Evolutionary conservation across 2,797 vertebrate species (phyloP), one percentile per base, ranked within the genome.

Genomic region (Notolepis coatsorum): DNA sequence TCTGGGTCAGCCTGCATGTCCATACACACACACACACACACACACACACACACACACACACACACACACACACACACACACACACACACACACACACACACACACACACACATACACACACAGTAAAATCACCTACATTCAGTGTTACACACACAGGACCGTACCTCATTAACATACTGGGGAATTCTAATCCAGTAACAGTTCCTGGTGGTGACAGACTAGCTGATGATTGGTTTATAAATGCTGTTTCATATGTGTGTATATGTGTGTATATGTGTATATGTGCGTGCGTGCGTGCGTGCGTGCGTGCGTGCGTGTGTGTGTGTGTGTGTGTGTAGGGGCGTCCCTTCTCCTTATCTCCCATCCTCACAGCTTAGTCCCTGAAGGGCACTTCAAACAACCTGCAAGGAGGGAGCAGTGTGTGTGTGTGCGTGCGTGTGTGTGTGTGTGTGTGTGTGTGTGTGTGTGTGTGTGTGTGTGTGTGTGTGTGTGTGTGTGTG

Each of bases 341-440:
- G 57, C 28, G 10, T 68, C 43, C 5, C 65, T 50, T 4, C 13
- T 61, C 27, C 53, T 88, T 91, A 91, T 91, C 89, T 85, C 58
- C 45, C 53, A 56, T 73, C 69, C 81, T 73, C 87, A 86, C 72
- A 70, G 66, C 77, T 78, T 75, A 68, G 77, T 71, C 81, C 73
- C 66, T 39, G 33, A 53, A 71, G 74, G 70, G 69, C 66, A 82
- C 89, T 89, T 90, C 84, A 91, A 86, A 90, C 81, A 73, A 64
- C 8, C 58, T 41, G 61, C 2, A 33, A 47, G 65, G 24, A 12
- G 21, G 3, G 47, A 49, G 38, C 24, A 33, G 2, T n/a, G 35
- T 37, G 12, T n/a, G 35, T n/a, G n/a, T n/a, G n/a, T n/a, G n/a
- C n/a, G n/a, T 37, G 35, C 6, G 35, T n/a, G 9, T 35, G 31